These are phyloP conservation scores for Percina caprodes DNA, from an alignment of 2,113 vertebrate genomes.

Conservation along the genomic window DNA sequence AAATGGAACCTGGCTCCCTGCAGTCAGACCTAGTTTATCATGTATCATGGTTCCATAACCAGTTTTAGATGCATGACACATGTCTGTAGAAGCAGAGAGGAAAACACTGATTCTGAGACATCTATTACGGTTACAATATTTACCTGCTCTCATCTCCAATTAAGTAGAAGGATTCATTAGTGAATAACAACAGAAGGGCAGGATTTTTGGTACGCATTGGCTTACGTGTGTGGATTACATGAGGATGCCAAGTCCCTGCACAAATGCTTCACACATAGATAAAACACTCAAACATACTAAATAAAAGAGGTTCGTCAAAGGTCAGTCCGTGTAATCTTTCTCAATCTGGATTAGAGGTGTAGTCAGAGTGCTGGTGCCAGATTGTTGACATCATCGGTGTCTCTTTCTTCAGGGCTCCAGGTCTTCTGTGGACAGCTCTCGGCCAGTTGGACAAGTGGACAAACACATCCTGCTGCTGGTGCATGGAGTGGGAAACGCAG, in stretches of 20 bases:
- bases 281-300: not conserved
- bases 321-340: not conserved
- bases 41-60: no score
- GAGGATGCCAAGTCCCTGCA: not conserved
- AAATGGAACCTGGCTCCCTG: no score
- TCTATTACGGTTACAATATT: not conserved
- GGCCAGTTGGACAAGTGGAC: slow-evolving; percentile 94
- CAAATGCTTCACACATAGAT: not conserved
- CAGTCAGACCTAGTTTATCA: no score
- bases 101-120: not conserved
- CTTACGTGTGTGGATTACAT: not conserved
- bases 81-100: not conserved
- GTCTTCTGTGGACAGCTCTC: slow-evolving; percentile 89
- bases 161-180: not conserved
- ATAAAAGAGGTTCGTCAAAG: not conserved
- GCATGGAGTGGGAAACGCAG: slow-evolving; percentile 94
- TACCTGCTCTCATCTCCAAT: no score
- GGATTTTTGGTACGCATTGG: not conserved
- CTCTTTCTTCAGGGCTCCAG: slow-evolving; percentile 82
- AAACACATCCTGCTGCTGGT: slow-evolving; percentile 97
- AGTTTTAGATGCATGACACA: no score
- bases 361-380: not conserved
- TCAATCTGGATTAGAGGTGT: not conserved
- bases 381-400: not conserved
- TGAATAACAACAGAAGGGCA: not conserved